Evolutionary conservation across 2,888 invertebrate species (phyloP), one percentile per base, ranked within the genome.

Genomic region (Coecobrya sp.): DNA sequence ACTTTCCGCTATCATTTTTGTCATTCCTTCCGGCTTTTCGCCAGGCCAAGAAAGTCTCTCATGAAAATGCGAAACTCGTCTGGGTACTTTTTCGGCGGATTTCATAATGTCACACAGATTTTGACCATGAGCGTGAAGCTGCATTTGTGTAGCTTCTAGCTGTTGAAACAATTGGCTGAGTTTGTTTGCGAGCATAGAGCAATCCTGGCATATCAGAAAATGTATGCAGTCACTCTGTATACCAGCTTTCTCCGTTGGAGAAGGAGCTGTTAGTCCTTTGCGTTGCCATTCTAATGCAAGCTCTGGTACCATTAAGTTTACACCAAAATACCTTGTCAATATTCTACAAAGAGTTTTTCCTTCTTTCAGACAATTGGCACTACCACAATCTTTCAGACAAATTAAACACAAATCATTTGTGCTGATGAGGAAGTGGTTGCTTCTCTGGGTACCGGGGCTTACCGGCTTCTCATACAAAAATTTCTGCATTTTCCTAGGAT

Each of bases 331-430:
- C 52, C 52, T 49, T 1, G 49, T 8, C 1, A 86, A 11, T n/a
- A 70, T 49, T 25, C 52, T 25, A 2, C 42, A 86, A 16, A 49
- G 16, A 10, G 5, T 10, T n/a, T 45, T 49, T n/a, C 30, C 70
- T 45, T 27, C 42, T 49, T 8, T 42, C 7, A 49, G 7, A n/a
- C 16, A 30, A 0, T n/a, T 16, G n/a, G 59, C 7, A 36, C 36
- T 36, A 36, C 36, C n/a, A 42, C 86, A 76, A 1, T 87, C 59
- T 76, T 87, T 76, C 10, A 59, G 59, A n/a, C 86, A 87, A 25
- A 76, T 22, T 13, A 87, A 55, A 22, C 86, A 86, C 55, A 86
- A 36, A 4, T 52, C 55, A 0, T 52, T 70, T 30, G 86, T 70
- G 36, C 70, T 52, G 7, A 86, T n/a, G 11, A 16, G 30, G n/a